These are phyloP conservation scores for Clarias macrocephalus DNA, from an alignment of 2,113 vertebrate genomes.

Conservation along the genomic window DNA sequence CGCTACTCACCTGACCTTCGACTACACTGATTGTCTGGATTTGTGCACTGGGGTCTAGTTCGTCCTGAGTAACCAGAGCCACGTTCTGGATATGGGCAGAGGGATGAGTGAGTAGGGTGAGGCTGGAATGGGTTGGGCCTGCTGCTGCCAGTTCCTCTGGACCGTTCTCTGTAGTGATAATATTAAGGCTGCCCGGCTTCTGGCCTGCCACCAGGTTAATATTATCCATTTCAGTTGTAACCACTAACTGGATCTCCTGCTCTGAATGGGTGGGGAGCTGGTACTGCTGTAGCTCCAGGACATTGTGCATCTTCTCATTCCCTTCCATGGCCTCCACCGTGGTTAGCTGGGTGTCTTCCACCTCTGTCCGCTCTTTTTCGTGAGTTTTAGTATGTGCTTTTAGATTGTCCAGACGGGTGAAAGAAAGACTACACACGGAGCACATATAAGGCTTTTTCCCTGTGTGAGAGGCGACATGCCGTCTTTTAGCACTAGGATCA, in stretches of 20 bases:
- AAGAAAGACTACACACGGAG: conserved; percentile 83
- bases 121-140: conserved; percentile 70
- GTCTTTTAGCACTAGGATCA: conserved; percentile 89
- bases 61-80: conserved; percentile 75
- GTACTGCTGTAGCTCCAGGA: conserved; percentile 88
- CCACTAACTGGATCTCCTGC: conserved; percentile 91
- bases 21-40: conserved; percentile 81
- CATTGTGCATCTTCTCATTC: conserved; percentile 72
- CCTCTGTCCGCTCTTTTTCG: conserved; percentile 76
- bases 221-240: conserved; percentile 81
- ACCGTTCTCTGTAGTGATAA: conserved; percentile 71
- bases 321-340: neutral
- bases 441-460: conserved; percentile 93
- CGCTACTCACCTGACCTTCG: conserved; percentile 71
- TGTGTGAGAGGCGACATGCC: conserved; percentile 89
- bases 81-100: conserved; percentile 79
- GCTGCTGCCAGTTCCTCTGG: conserved; percentile 62
- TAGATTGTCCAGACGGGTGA: conserved; percentile 91
- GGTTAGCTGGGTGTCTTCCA: conserved; percentile 54
- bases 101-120: conserved; percentile 81
- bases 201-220: conserved; percentile 82
- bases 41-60: conserved; percentile 70
- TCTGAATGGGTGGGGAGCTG: conserved; percentile 78
- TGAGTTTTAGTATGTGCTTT: conserved; percentile 90
- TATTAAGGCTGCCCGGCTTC: conserved; percentile 83